Evolutionary conservation across 2,797 vertebrate genomes (phyloP).

Genomic region (Myioborus miniatus): DNA sequence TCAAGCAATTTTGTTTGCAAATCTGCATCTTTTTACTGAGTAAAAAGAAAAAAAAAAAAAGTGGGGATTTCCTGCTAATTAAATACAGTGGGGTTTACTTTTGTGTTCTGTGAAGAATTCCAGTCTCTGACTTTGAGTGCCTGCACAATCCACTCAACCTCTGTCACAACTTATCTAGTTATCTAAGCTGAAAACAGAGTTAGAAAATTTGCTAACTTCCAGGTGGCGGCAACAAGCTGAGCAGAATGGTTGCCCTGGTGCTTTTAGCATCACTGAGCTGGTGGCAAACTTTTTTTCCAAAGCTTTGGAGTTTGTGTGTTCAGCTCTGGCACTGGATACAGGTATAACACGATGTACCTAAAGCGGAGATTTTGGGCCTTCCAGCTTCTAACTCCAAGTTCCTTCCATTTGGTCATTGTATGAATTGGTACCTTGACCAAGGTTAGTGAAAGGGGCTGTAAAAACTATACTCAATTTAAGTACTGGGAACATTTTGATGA

Average conservation of each 20-base stretch:
- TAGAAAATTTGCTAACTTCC: not conserved
- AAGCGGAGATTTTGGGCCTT: not conserved
- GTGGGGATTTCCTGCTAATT: not conserved
- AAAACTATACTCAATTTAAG: not conserved
- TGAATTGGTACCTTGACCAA: not conserved
- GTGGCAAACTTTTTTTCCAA: rapidly evolving
- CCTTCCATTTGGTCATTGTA: not conserved
- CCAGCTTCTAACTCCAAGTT: rapidly evolving
- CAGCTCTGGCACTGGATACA: rapidly evolving
- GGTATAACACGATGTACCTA: not conserved
- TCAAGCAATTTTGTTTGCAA: not conserved
- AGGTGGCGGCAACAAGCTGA: not conserved
- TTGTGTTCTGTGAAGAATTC: not conserved
- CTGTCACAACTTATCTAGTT: not conserved
- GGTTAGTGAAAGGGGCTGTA: not conserved
- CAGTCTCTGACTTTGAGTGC: not conserved
- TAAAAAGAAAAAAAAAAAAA: not conserved
- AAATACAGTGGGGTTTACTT: not conserved
- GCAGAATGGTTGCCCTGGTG: not conserved
- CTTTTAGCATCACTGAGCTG: not conserved
- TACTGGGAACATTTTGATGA: not conserved
- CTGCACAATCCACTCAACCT: not conserved
- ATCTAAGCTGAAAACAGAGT: not conserved
- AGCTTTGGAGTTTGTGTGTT: not conserved
- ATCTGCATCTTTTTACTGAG: not conserved